Evolutionary conservation across 2,888 invertebrate species (phyloP).

Genomic region (Prenolepis imparis): DNA sequence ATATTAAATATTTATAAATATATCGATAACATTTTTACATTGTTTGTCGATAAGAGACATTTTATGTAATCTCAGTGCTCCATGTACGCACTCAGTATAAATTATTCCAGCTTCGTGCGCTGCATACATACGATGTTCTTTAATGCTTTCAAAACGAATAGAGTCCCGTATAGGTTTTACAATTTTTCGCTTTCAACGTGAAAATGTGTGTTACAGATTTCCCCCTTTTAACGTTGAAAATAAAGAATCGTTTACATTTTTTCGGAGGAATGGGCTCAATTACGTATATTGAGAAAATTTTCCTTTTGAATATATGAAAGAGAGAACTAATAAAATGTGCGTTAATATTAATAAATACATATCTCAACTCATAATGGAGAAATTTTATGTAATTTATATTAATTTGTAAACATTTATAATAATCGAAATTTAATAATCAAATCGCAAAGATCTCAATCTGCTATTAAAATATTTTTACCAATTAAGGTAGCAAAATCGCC

Average conservation of each 20-base stretch:
- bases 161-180: not conserved
- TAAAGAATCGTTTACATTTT: not conserved
- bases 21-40: not conserved
- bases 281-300: not conserved
- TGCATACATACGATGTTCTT: constrained; percentile 2
- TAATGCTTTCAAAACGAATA: not conserved
- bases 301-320: not conserved
- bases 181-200: constrained; percentile 37
- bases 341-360: not conserved
- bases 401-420: not conserved
- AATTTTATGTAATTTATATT: not conserved
- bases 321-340: not conserved
- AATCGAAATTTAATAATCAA: constrained; percentile 1
- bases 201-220: constrained; percentile 14
- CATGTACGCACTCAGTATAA: not conserved
- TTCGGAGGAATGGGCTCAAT: not conserved
- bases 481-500: not conserved
- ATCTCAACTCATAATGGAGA: not conserved
- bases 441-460: not conserved
- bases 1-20: not conserved
- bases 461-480: not conserved
- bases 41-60: constrained; percentile 26
- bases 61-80: not conserved
- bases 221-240: not conserved
- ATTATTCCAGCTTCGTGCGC: constrained; percentile 27